phyloP scores from a whole-genome alignment of 2,113 vertebrate genomes.

The Tursiops truncatus region DNA sequence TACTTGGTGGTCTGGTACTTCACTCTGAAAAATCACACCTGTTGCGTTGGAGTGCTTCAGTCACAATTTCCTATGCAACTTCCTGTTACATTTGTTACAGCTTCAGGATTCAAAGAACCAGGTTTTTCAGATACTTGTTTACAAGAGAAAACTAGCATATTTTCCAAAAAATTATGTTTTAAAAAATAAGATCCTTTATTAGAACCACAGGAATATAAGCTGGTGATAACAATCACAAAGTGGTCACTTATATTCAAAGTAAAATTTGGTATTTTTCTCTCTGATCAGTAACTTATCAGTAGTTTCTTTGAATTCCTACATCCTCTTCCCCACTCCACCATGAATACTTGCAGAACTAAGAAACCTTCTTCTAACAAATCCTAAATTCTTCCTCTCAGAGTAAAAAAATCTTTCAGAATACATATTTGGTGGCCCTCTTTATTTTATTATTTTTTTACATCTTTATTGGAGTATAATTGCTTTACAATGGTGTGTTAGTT shows the following conservation, averaged over 20 bases:
- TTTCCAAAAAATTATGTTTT: not conserved
- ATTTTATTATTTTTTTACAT: not conserved
- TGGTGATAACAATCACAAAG: not conserved
- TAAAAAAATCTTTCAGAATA: not conserved
- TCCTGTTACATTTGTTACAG: not conserved
- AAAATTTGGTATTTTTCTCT: constrained; percentile 35
- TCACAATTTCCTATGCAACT: constrained; percentile 17
- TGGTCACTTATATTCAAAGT: not conserved
- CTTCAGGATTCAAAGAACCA: constrained; percentile 4
- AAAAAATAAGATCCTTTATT: not conserved
- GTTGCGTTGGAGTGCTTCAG: not conserved
- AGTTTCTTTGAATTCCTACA: not conserved
- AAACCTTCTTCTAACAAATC: not conserved
- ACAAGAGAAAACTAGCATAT: not conserved
- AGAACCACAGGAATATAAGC: not conserved
- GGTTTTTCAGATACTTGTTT: not conserved
- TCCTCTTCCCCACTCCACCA: not conserved
- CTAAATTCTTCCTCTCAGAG: not conserved
- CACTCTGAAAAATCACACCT: constrained; percentile 35
- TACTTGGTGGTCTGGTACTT: not conserved
- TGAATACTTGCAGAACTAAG: constrained; percentile 1
- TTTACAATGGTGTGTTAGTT: no score
- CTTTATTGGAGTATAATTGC: no score
- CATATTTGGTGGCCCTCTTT: not conserved
- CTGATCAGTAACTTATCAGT: not conserved